Base-by-base conservation (phyloP, 2,113 vertebrate species). In the Perca schrenkii region DNA sequence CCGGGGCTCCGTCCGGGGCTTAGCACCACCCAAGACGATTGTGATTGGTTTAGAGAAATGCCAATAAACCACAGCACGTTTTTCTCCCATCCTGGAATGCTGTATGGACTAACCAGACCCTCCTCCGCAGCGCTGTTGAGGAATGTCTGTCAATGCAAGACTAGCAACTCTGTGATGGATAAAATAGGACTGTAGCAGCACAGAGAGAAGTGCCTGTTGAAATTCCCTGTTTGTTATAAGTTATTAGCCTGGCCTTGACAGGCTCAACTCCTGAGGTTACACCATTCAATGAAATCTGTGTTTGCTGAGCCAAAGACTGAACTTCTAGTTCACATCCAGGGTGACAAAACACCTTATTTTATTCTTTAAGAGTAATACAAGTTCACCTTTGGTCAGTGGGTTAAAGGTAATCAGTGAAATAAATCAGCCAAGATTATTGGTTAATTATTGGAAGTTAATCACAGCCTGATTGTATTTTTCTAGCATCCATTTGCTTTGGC, bases 401-500 rank as follows among this genome's bases (percentile, higher is more conserved):
- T 34, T 68, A 17, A 67, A 86, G 46, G 47, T 47, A 88, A 91
- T 92, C 84, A 64, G 69, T 25, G 5, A 74, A 87, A 83, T 82
- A 68, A 86, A 93, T 90, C 84, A 74, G 71, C 52, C 21, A 4
- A 49, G 62, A 74, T n/a, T n/a, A n/a, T n/a, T n/a, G n/a, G n/a
- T n/a, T n/a, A n/a, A n/a, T n/a, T n/a, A n/a, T n/a, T n/a, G n/a
- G n/a, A n/a, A n/a, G n/a, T 85, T 91, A 85, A 91, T 91, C 84
- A 81, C 75, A 21, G 67, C 2, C 52, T 61, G 80, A 83, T 52
- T 88, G 74, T 74, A 75, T 85, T 85, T 80, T 61, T 40, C 22
- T 11, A 28, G 66, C 43, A 66, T 84, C 28, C 28, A 28, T 74
- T 85, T 50, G 40, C 73, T 63, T 66, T 82, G 75, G 72, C 75